These are phyloP conservation scores for Orchesella flavescens DNA, from an alignment of 2,888 invertebrate genomes.

Conservation along the genomic window DNA sequence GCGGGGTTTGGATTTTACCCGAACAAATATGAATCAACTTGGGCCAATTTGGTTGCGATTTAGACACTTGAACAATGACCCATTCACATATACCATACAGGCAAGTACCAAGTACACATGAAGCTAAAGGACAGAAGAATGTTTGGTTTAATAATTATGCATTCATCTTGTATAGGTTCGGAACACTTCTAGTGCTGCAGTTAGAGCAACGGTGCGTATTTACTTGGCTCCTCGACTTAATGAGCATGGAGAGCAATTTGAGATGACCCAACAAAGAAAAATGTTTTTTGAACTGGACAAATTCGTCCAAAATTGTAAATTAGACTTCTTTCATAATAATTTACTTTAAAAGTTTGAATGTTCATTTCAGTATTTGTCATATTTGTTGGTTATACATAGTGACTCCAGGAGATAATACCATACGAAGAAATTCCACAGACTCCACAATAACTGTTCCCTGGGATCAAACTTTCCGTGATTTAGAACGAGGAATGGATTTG, in stretches of 20 bases:
- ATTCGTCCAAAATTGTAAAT: constrained; percentile 80
- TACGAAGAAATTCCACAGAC: constrained; percentile 80
- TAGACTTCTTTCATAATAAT: neutral
- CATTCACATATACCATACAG: constrained; percentile 72
- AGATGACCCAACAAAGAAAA: constrained; percentile 79
- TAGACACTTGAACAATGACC: constrained; percentile 73
- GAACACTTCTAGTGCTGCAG: constrained; percentile 74
- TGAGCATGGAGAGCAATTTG: constrained; percentile 80
- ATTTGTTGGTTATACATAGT: too few relatives aligned
- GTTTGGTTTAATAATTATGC: neutral
- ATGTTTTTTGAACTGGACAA: constrained; percentile 85
- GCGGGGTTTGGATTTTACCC: constrained; percentile 84
- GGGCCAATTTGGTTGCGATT: constrained; percentile 71
- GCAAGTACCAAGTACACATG: too few relatives aligned
- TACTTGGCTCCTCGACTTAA: constrained; percentile 82
- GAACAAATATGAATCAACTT: constrained; percentile 54
- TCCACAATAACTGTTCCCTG: constrained; percentile 89
- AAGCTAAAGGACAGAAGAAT: too few relatives aligned
- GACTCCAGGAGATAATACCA: constrained; percentile 77
- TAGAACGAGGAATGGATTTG: constrained; percentile 75
- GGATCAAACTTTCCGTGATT: constrained; percentile 83
- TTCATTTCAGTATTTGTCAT: too few relatives aligned
- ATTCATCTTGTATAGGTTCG: constrained; percentile 68
- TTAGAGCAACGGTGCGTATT: constrained; percentile 81
- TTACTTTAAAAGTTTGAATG: constrained; percentile 71